phyloP scores from a whole-genome alignment of 92 coral and sea anemone species.

The Epizoanthus fatuus region DNA sequence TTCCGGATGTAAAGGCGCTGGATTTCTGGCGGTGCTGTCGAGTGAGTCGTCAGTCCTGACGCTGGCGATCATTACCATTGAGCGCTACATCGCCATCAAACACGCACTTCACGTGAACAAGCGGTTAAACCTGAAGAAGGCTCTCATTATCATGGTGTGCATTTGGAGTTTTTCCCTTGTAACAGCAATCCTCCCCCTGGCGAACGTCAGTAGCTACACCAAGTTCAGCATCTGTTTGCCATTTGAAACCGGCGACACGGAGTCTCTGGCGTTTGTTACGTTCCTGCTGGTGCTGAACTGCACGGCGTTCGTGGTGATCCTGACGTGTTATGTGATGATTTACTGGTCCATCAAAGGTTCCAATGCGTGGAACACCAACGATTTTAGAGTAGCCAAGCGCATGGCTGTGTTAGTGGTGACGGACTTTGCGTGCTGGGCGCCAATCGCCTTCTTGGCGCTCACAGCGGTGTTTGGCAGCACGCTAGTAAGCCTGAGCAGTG shows the following conservation, averaged over 20 bases:
- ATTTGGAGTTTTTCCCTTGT: slow-evolving; percentile 87
- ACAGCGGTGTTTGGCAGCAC: slow-evolving; percentile 94
- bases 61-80: slow-evolving; percentile 90
- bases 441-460: slow-evolving; percentile 86
- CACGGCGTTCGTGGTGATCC: slow-evolving; percentile 87
- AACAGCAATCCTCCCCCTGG: slow-evolving; percentile 87
- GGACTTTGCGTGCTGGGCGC: slow-evolving; percentile 98
- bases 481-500: slow-evolving; percentile 84
- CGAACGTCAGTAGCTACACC: slow-evolving; percentile 83
- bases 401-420: slow-evolving; percentile 95
- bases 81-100: slow-evolving; percentile 95
- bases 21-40: slow-evolving; percentile 93
- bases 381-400: slow-evolving; percentile 91
- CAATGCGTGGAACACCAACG: slow-evolving; percentile 99
- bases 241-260: slow-evolving; percentile 84
- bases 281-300: slow-evolving; percentile 79
- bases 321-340: slow-evolving; percentile 88
- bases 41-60: slow-evolving; percentile 96
- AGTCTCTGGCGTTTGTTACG: slow-evolving; percentile 85
- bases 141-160: slow-evolving; percentile 81
- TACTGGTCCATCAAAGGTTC: slow-evolving; percentile 95
- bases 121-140: slow-evolving; percentile 82
- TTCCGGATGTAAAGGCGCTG: slow-evolving; percentile 89
- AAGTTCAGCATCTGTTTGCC: slow-evolving; percentile 97
- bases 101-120: slow-evolving; percentile 93